Conservation (phyloP, 1,140 invertebrate genomes). For the Steinernema feltiae region DNA sequence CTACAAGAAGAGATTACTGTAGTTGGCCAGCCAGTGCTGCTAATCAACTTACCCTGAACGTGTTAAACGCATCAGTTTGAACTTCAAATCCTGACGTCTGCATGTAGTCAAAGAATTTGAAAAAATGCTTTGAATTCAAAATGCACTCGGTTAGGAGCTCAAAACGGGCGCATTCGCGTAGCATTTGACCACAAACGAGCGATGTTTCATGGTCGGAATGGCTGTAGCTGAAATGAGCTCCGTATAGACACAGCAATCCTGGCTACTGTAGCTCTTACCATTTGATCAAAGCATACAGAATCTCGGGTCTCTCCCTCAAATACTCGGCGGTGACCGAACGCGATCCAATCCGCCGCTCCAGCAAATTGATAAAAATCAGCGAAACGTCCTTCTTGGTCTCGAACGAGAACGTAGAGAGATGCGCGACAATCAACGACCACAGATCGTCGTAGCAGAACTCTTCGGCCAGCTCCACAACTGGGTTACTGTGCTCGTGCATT, state of each 20-base stretch:
- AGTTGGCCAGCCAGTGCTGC: too few species aligned
- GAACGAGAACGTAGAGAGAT: neutral
- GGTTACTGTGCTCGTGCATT: neutral
- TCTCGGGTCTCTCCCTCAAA: neutral
- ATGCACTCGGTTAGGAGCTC: neutral
- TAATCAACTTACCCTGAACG: neutral
- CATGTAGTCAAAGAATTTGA: neutral
- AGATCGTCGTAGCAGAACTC: constrained; percentile 15
- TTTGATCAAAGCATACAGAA: neutral
- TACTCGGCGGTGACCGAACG: neutral
- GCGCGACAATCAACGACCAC: neutral
- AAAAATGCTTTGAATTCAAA: neutral
- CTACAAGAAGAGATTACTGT: too few species aligned
- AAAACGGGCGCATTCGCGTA: neutral
- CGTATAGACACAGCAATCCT: too few species aligned
- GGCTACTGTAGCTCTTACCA: too few species aligned
- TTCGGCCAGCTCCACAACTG: neutral
- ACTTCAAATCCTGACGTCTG: neutral
- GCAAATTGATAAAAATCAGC: neutral
- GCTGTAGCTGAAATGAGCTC: neutral
- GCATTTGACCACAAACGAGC: neutral
- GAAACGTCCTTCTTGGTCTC: neutral
- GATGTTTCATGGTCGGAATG: neutral
- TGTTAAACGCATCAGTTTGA: neutral
- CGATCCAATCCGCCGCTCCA: neutral